Percentiles rank a stretch among this genome's conserved stretches.
Conservation (phyloP, 2,797 vertebrate species). For the Echiichthys vipera region DNA sequence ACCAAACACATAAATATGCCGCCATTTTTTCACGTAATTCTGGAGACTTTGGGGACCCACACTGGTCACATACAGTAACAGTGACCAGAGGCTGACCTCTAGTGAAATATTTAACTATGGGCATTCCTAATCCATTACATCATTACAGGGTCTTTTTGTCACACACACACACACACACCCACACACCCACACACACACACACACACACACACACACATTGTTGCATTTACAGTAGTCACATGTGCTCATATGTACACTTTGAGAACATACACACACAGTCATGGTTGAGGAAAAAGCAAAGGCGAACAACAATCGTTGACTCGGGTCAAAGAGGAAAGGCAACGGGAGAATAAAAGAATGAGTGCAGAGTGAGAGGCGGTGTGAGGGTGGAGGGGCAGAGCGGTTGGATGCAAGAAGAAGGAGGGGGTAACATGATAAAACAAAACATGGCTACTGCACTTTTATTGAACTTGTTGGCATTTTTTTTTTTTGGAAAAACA, state of each 20-base stretch:
- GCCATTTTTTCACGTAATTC: not conserved
- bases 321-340: slow-evolving; percentile 73
- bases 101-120: slow-evolving; percentile 28
- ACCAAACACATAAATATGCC: slow-evolving; percentile 20
- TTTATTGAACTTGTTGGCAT: slow-evolving; percentile 80
- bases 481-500: slow-evolving; percentile 57
- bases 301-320: slow-evolving; percentile 70
- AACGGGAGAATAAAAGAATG: slow-evolving; percentile 78
- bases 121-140: slow-evolving; percentile 51
- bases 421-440: slow-evolving; percentile 30
- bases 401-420: slow-evolving; percentile 22
- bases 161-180: slow-evolving; percentile 13
- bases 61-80: slow-evolving; percentile 28
- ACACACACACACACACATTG: not conserved
- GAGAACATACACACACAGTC: slow-evolving; percentile 13
- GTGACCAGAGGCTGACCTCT: slow-evolving; percentile 50
- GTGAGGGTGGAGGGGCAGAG: slow-evolving; percentile 61
- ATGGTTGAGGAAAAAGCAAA: slow-evolving; percentile 56
- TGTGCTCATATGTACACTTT: slow-evolving; percentile 1
- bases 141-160: slow-evolving; percentile 16
- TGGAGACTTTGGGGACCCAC: slow-evolving; percentile 11
- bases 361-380: slow-evolving; percentile 81
- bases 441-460: slow-evolving; percentile 67
- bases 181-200: slow-evolving; percentile 1
- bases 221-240: not conserved